Evolutionary conservation across 1,140 invertebrate genomes (phyloP).

Genomic region (Trichonephila clavipes): DNA sequence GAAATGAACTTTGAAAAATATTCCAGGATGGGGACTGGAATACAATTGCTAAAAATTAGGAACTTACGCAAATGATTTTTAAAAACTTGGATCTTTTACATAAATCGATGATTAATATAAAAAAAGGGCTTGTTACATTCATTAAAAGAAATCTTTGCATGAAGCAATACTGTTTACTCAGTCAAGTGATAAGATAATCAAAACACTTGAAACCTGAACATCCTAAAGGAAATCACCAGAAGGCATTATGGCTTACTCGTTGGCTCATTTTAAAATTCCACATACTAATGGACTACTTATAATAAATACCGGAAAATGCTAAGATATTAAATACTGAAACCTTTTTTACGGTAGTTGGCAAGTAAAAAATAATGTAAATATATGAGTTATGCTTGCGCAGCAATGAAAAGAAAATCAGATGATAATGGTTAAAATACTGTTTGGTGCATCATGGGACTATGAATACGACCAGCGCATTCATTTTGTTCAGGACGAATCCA

Average conservation of each 20-base stretch:
- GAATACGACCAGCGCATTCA: slow-evolving; percentile 52
- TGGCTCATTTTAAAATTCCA: background rate
- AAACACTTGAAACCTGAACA: background rate
- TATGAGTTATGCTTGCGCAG: background rate
- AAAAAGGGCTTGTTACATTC: too few species aligned
- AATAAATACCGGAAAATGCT: slow-evolving; percentile 1
- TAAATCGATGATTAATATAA: too few species aligned
- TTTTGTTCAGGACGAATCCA: background rate
- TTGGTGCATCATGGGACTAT: background rate
- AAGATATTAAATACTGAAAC: slow-evolving; percentile 17
- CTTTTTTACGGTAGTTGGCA: background rate
- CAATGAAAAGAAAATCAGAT: background rate
- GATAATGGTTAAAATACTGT: slow-evolving; percentile 32
- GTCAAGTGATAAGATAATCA: background rate
- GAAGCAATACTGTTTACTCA: background rate
- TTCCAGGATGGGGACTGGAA: background rate
- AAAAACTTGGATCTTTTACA: background rate
- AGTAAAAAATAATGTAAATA: background rate
- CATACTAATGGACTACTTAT: background rate
- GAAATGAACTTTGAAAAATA: background rate
- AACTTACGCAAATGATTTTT: background rate
- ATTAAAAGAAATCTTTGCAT: background rate
- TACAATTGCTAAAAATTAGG: background rate
- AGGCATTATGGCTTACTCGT: background rate
- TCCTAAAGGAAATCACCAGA: background rate